Conservation (phyloP, 2,888 invertebrate species). For the Macaria notata region DNA sequence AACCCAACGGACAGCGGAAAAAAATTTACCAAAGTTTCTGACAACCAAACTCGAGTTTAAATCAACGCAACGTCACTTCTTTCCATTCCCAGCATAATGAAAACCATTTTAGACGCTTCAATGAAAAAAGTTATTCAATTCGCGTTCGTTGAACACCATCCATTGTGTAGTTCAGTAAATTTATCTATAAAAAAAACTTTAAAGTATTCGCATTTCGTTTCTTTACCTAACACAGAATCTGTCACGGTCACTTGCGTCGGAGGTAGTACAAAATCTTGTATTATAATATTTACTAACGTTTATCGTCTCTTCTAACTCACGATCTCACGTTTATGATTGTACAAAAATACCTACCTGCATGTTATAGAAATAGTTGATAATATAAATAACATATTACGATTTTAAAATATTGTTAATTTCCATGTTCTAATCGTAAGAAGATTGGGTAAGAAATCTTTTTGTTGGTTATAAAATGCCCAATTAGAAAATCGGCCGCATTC, state of each 20-base stretch:
- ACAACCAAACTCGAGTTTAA: not conserved
- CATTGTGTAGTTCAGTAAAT: conserved; percentile 15
- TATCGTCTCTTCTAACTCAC: conserved; percentile 21
- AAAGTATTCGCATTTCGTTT: conserved; percentile 10
- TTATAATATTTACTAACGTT: conserved; percentile 8
- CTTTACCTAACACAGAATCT: conserved; percentile 7
- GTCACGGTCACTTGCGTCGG: conserved; percentile 6
- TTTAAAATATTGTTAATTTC: too few species aligned
- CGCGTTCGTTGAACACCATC: conserved; percentile 3
- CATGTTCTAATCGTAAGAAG: too few species aligned
- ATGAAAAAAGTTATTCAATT: conserved; percentile 6
- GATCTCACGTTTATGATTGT: conserved; percentile 13
- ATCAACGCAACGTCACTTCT: conserved; percentile 1
- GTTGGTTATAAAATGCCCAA: too few species aligned
- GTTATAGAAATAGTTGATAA: conserved; percentile 3
- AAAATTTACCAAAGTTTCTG: too few species aligned
- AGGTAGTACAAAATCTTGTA: conserved; percentile 9
- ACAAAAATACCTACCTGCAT: not conserved
- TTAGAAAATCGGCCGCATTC: too few species aligned
- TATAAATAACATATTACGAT: not conserved
- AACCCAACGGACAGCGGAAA: too few species aligned
- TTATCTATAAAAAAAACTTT: conserved; percentile 4
- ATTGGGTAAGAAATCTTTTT: too few species aligned
- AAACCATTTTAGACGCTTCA: not conserved
- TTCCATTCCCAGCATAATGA: conserved; percentile 1